Conservation (phyloP, 2,888 invertebrate genomes). For the Cataglyphis cursor region DNA sequence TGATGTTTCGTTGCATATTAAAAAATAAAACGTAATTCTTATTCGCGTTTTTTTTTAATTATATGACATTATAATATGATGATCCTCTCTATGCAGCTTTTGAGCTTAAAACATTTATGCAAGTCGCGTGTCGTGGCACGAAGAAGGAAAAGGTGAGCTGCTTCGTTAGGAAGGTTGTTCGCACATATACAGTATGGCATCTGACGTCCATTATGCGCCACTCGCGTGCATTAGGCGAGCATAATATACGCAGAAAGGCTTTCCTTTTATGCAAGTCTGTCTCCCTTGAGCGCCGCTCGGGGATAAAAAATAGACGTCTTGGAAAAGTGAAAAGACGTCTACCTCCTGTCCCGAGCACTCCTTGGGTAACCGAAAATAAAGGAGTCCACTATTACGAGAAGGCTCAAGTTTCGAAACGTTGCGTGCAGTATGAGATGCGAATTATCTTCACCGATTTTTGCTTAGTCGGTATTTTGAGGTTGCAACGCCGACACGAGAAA, state of each 20-base stretch:
- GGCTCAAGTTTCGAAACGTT: conserved; percentile 12
- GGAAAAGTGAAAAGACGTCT: conserved; percentile 34
- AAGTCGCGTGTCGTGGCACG: conserved; percentile 14
- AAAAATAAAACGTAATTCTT: background rate
- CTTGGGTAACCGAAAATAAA: conserved; percentile 34
- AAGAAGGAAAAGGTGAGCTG: conserved; percentile 29
- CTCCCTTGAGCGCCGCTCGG: conserved; percentile 47
- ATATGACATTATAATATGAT: conserved; percentile 25
- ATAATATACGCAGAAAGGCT: conserved; percentile 77
- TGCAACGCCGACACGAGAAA: background rate
- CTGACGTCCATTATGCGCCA: conserved; percentile 77
- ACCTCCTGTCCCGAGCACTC: conserved; percentile 13
- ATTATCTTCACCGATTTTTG: conserved; percentile 16
- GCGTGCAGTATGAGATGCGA: conserved; percentile 10
- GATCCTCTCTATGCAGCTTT: background rate
- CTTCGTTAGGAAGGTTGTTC: conserved; percentile 72
- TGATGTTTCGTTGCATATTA: background rate
- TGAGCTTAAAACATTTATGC: background rate
- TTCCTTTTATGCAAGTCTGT: conserved; percentile 62
- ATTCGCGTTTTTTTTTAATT: conserved; percentile 8
- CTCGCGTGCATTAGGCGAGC: conserved; percentile 81
- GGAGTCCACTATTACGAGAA: conserved; percentile 14
- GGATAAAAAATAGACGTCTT: conserved; percentile 62
- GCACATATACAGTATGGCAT: conserved; percentile 49
- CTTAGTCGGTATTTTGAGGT: conserved; percentile 14